Base-by-base conservation (phyloP, 2,113 vertebrate species). In the Vimba vimba region DNA sequence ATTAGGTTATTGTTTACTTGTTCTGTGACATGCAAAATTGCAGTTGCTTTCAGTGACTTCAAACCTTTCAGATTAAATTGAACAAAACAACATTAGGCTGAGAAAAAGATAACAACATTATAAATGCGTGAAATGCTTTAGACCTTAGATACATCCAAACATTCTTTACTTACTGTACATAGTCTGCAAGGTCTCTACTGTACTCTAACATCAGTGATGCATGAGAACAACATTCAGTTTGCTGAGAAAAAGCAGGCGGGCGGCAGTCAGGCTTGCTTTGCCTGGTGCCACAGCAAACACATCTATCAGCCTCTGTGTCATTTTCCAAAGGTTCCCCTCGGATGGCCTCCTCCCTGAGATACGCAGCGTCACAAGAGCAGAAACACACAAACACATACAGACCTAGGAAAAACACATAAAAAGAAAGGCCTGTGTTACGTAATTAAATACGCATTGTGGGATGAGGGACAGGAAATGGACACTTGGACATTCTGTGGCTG, bases 251-350 rank as follows among this genome's bases (percentile, higher is more conserved):
- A 47, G 64, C 82, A 50, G 43, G 27, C 68, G 6, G 66, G 74
- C 33, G 50, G 68, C 8, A 75, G 47, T 30, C 30, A 82, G 68
- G 17, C n/a, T 55, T 21, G 45, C 71, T 84, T 82, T 84, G 79
- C 81, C 47, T 57, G 30, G 19, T n/a, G 43, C n/a, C 85, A 25
- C 27, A 47, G 64, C 23, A 82, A 89, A 89, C 82, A 87, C 57
- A 87, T 89, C 79, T 45, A 87, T 89, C 88, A 89, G 21, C 27
- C 68, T 43, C 27, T 21, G 27, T 82, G 77, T 78, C 82, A 82
- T 10, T 50, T 52, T 2, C 69, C 64, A 45, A 64, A 66, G 64
- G 59, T 73, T 69, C 15, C 50, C 71, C 79, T 30, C 23, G 8
- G 33, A 57, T 43, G 25, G 52, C 10, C 36, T 78, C 85, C 19